phyloP scores from a whole-genome alignment of 2,797 vertebrate genomes.

The Manis crassicaudata region DNA sequence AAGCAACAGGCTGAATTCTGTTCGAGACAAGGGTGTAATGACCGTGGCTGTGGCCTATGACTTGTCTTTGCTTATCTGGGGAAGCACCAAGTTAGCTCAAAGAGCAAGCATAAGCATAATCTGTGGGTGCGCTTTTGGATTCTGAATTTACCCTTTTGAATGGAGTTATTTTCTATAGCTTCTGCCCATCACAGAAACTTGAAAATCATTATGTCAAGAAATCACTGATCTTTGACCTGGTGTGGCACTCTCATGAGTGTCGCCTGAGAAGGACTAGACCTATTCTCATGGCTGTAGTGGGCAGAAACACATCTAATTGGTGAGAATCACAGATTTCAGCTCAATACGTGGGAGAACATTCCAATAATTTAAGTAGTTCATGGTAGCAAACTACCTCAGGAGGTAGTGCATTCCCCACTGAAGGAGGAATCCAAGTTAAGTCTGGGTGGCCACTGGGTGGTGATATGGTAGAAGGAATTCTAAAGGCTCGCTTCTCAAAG shows the following conservation, averaged over 20 bases:
- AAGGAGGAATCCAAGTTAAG: background rate
- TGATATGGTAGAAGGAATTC: background rate
- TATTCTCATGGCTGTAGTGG: background rate
- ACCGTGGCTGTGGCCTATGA: conserved; percentile 66
- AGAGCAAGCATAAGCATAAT: background rate
- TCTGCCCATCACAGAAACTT: background rate
- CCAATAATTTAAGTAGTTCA: background rate
- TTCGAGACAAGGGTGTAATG: background rate
- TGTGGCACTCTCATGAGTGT: background rate
- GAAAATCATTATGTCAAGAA: background rate
- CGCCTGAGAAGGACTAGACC: background rate
- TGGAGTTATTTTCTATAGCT: background rate
- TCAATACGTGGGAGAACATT: background rate
- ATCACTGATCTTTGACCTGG: background rate
- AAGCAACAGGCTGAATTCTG: conserved; percentile 4
- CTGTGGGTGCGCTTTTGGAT: background rate
- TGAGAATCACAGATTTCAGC: background rate
- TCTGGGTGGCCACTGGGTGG: background rate
- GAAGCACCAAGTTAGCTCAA: background rate
- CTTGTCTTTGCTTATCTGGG: background rate
- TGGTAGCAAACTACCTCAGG: background rate
- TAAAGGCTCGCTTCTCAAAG: background rate
- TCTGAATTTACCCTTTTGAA: background rate
- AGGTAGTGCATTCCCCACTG: background rate
- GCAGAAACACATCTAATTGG: background rate